These are phyloP conservation scores for Pegoplata infirma DNA, from an alignment of 2,888 invertebrate species.

Conservation along the genomic window DNA sequence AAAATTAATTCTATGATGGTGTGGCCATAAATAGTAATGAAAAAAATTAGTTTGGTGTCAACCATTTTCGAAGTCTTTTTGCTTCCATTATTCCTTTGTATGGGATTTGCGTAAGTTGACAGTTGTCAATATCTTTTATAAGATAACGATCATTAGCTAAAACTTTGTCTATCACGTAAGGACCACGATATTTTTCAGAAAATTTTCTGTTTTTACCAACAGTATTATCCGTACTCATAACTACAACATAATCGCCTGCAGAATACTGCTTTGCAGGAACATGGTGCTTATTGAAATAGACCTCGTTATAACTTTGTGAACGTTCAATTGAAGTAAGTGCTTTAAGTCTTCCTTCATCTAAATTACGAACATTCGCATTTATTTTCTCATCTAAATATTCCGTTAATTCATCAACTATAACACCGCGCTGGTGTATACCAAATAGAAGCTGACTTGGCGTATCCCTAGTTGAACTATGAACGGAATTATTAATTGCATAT, in stretches of 20 bases:
- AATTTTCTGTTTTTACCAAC: slow-evolving; percentile 37
- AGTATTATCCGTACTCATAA: slow-evolving; percentile 31
- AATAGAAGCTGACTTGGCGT: slow-evolving; percentile 43
- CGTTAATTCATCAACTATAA: slow-evolving; percentile 21
- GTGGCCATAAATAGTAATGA: too few relatives aligned
- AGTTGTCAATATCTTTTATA: slow-evolving; percentile 19
- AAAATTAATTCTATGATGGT: too few relatives aligned
- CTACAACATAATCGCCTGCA: slow-evolving; percentile 27
- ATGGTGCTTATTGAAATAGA: slow-evolving; percentile 9
- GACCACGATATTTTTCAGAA: slow-evolving; percentile 29
- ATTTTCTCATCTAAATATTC: slow-evolving; percentile 25
- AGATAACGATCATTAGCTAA: slow-evolving; percentile 14
- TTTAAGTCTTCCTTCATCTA: background rate
- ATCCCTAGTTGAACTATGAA: slow-evolving; percentile 22
- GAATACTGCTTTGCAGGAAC: slow-evolving; percentile 2
- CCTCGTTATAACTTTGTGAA: slow-evolving; percentile 17
- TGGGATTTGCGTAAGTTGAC: slow-evolving; percentile 6
- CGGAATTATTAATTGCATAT: slow-evolving; percentile 53
- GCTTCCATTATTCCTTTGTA: slow-evolving; percentile 2
- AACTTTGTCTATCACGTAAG: slow-evolving; percentile 14
- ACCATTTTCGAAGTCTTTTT: background rate
- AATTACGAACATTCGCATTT: background rate
- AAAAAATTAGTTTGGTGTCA: background rate
- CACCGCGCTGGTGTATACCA: slow-evolving; percentile 39
- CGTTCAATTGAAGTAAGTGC: slow-evolving; percentile 5